These are phyloP conservation scores for Sinocyclocheilus maitianheensis DNA, from an alignment of 2,113 vertebrate species.

Conservation along the genomic window DNA sequence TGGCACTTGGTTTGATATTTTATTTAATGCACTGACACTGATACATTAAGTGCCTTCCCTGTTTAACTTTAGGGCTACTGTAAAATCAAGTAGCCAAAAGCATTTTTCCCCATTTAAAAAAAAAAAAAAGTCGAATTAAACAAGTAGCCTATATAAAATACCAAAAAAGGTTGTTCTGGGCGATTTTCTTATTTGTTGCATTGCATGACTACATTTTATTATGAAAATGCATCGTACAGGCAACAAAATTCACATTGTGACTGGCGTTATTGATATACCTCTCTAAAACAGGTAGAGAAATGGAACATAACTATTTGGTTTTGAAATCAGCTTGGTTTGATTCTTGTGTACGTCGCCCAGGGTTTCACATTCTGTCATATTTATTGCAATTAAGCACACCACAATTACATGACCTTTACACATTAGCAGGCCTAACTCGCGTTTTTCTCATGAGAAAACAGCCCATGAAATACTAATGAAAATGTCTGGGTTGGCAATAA, in stretches of 20 bases:
- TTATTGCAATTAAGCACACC: constrained; percentile 69
- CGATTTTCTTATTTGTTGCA: background rate
- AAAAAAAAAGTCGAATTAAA: background rate
- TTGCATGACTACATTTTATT: constrained; percentile 22
- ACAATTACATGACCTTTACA: constrained; percentile 74
- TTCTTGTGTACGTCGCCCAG: constrained; percentile 23
- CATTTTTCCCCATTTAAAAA: too few relatives aligned
- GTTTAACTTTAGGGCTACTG: background rate
- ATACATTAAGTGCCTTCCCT: too few relatives aligned
- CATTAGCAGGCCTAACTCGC: constrained; percentile 50
- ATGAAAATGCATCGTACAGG: constrained; percentile 12
- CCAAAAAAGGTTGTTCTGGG: background rate
- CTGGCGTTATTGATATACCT: background rate
- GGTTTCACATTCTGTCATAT: constrained; percentile 50
- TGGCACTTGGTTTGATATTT: background rate
- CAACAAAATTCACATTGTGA: constrained; percentile 14
- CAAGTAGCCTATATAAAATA: background rate
- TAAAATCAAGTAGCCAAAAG: background rate
- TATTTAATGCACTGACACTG: too few relatives aligned
- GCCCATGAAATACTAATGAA: constrained; percentile 42
- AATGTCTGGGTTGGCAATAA: constrained; percentile 44
- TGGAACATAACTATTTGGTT: constrained; percentile 12
- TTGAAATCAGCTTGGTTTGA: constrained; percentile 9
- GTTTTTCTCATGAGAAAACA: constrained; percentile 3
- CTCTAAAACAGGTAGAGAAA: background rate